Base-by-base conservation (phyloP, 2,113 vertebrate species). In the Neotragus pygmaeus region DNA sequence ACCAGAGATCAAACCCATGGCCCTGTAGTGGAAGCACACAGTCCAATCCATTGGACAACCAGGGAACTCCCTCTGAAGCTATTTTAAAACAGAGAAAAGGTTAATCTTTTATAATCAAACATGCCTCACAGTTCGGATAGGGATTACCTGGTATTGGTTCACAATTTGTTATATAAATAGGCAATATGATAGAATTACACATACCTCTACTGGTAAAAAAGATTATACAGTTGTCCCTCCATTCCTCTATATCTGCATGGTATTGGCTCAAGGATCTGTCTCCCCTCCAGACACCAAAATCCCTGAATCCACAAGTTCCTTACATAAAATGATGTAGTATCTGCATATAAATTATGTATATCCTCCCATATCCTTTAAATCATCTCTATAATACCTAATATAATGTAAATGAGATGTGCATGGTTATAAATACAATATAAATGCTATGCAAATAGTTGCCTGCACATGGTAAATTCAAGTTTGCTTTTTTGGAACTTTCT, bases 51-150 rank as follows among this genome's bases (percentile, higher is more conserved):
- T 3, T 33, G 47, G 75, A 51, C 28, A 21, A 49, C 77, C 77
- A 21, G 28, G 47, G 16, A 80, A 21, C 30, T 80, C 77, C 30
- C 77, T 92, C 62, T 87, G 27, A 70, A 90, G 9, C 7, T 84
- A 87, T 36, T 60, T 45, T 77, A 66, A 70, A 93, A 70, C 45
- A 84, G 43, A 57, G 47, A 62, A 81, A 89, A 16, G 15, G 2
- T 90, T 75, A 60, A 90, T 70, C 13, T 88, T 91, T 95, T 53
- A 84, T 36, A 95, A 58, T 87, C 16, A 95, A 60, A 90, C n/a
- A 87, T 36, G 13, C 64, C 64, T 93, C 73, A 91, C 7, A 85
- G 45, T 30, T n/a, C 80, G 1, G 33, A 30, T 33, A 45, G 58
- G 19, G 51, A 17, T 82, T 62, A 96, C 7, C 14, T 88, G 47